Evolutionary conservation across 2,888 invertebrate species (phyloP), one percentile per base, ranked within the genome.

Genomic region (Oxyscelio sp.): DNA sequence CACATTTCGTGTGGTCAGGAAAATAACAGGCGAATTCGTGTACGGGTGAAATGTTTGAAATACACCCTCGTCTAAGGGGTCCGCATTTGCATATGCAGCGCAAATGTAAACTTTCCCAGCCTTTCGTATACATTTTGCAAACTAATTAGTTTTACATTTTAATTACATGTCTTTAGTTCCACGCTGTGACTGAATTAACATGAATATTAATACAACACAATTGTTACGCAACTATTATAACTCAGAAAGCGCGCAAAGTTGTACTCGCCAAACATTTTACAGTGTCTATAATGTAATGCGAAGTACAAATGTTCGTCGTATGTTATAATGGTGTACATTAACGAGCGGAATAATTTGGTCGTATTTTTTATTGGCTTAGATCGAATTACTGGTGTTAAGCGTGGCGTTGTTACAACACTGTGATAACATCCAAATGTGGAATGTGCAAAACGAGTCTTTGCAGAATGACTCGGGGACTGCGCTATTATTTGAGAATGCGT

Each of bases 141-240:
- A 48, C 24, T 71, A 71, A 71, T 71, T 71, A 71, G 50, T 59
- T 71, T 59, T 71, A 59, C 71, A 71, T 71, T 59, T 71, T 71
- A 71, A 71, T 71, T 59, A 50, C 71, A 24, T 22, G 48, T 38
- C 21, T 59, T 71, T 21, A 70, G 45, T 58, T 70, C 48, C 15
- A n/a, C 21, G 58, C 2, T 8, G 21, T 4, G 27, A 17, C n/a
- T 70, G 22, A 40, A 58, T 70, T 70, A 70, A 48, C 56, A 48
- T 34, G 56, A 58, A 70, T 45, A 58, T 68, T 54, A 68, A 56
- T 43, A 27, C 43, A 27, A 31, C 43, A 34, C 31, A 58, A 70
- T 58, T 70, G 70, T 70, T 70, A 56, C 56, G 43, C 34, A 58
- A 70, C 58, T 34, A 45, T 71, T 27, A 58, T 56, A 31, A 45